phyloP scores from a whole-genome alignment of 2,888 invertebrate species.

The Lydus trimaculatus region DNA sequence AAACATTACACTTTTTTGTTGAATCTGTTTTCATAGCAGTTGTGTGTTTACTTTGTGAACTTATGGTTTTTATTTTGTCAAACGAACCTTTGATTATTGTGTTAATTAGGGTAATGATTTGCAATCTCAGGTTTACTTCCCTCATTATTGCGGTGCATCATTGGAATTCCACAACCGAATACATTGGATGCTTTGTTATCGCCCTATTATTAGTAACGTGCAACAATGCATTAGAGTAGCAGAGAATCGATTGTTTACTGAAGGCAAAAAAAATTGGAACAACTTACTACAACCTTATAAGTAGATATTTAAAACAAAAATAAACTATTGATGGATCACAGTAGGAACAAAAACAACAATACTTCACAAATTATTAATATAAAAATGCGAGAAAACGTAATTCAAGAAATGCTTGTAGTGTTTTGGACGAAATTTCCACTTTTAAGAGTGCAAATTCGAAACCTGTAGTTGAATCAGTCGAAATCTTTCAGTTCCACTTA shows the following conservation, averaged over 20 bases:
- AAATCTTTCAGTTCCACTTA: constrained; percentile 12
- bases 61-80: not conserved
- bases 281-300: not conserved
- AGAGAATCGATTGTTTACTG: not conserved
- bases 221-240: not conserved
- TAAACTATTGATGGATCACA: not conserved
- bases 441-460: too few species aligned
- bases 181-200: not conserved
- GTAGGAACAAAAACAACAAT: not conserved
- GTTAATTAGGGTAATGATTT: not conserved
- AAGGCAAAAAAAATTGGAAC: not conserved
- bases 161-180: not conserved
- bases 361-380: too few species aligned
- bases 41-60: not conserved
- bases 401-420: too few species aligned
- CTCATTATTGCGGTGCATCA: not conserved
- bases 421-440: too few species aligned
- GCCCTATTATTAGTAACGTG: not conserved
- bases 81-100: not conserved
- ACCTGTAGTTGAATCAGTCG: not conserved
- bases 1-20: not conserved
- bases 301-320: not conserved
- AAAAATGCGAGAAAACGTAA: too few species aligned
- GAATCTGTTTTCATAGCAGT: not conserved
- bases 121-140: not conserved